Conservation (phyloP, 1,140 invertebrate species). For the Zaprionus lachaisei region DNA sequence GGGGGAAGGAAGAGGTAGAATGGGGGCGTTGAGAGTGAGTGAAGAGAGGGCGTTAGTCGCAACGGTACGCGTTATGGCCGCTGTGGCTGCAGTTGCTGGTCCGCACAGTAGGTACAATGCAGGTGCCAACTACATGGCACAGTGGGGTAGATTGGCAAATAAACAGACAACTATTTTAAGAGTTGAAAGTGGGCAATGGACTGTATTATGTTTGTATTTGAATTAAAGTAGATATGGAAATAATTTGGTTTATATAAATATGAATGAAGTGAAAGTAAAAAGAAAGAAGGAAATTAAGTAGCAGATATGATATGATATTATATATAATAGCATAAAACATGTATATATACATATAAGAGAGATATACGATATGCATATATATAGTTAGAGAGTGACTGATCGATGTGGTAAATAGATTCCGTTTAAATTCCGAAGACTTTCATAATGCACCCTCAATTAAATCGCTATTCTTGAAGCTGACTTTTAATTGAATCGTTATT, state of each 20-base stretch:
- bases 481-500: too few species aligned
- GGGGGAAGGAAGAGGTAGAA: background rate
- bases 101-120: constrained; percentile 24
- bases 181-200: background rate
- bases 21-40: background rate
- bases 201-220: too few species aligned
- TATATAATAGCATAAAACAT: background rate
- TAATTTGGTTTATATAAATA: too few species aligned
- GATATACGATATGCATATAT: too few species aligned
- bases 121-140: constrained; percentile 33
- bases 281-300: background rate
- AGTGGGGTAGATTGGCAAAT: constrained; percentile 8
- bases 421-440: too few species aligned
- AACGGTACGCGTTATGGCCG: constrained; percentile 18
- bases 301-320: background rate
- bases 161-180: too few species aligned
- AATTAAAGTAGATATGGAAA: too few species aligned
- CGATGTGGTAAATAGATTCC: too few species aligned
- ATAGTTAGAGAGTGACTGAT: too few species aligned
- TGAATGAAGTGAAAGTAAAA: background rate
- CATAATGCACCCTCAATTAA: too few species aligned
- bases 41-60: background rate
- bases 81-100: background rate
- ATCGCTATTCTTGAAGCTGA: too few species aligned
- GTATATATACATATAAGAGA: background rate